A percentile compares a stretch with the other conserved stretches of the same genome.
phyloP scores from a whole-genome alignment of 1,140 invertebrate species.

The Phthorimaea operculella region DNA sequence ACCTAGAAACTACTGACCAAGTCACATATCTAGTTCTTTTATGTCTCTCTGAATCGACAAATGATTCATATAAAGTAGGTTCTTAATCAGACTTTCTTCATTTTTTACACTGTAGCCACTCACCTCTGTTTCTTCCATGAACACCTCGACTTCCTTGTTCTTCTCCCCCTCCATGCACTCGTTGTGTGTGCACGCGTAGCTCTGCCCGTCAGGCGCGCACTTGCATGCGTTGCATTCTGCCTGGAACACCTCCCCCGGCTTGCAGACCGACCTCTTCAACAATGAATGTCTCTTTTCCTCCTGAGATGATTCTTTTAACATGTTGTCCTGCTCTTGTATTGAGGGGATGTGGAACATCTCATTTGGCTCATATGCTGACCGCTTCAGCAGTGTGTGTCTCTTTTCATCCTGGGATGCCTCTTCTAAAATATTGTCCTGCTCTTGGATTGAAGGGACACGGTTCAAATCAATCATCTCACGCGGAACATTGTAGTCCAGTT shows the following conservation, averaged over 20 bases:
- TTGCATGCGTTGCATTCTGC: conserved; percentile 52
- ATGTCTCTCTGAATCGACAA: too few species aligned
- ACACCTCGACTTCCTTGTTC: conserved; percentile 49
- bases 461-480: not conserved
- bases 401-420: not conserved
- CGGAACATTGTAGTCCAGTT: not conserved
- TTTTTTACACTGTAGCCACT: too few species aligned
- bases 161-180: conserved; percentile 42
- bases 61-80: too few species aligned
- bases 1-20: too few species aligned
- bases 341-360: conserved; percentile 20
- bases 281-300: conserved; percentile 3
- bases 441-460: not conserved
- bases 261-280: conserved; percentile 28
- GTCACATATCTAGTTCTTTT: too few species aligned
- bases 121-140: conserved; percentile 43
- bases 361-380: conserved; percentile 37
- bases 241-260: conserved; percentile 37
- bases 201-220: conserved; percentile 39
- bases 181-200: conserved; percentile 42
- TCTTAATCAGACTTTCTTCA: too few species aligned
- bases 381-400: conserved; percentile 12
- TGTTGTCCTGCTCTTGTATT: not conserved
- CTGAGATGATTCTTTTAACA: not conserved
- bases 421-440: not conserved